A percentile compares a stretch with the other conserved stretches of the same genome.
Evolutionary conservation across 2,113 vertebrate genomes (phyloP).

Genomic region (Oncorhynchus kisutch): DNA sequence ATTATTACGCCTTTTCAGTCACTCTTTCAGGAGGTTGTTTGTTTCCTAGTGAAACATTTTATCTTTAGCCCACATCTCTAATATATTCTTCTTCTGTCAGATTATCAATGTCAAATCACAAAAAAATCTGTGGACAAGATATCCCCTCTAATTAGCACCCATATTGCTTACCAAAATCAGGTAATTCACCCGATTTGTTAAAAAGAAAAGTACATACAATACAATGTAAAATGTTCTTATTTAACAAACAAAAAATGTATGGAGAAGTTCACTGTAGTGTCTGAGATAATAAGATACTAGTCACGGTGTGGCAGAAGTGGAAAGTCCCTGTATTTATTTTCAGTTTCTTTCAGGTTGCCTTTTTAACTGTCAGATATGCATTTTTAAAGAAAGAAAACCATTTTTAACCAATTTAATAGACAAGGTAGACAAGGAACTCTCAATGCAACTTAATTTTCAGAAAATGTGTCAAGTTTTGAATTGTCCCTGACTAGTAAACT

Average conservation of each 20-base stretch:
- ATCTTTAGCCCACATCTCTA: constrained; percentile 16
- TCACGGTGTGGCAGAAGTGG: background rate
- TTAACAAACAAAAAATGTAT: background rate
- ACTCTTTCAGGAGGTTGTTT: constrained; percentile 32
- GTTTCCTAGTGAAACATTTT: constrained; percentile 52
- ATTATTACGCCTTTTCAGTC: constrained; percentile 54
- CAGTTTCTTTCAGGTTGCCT: constrained; percentile 62
- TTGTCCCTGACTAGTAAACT: background rate
- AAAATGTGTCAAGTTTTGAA: background rate
- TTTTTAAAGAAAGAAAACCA: background rate
- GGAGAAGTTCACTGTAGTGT: constrained; percentile 28
- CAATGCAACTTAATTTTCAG: background rate
- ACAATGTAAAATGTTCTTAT: background rate
- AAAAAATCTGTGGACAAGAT: background rate
- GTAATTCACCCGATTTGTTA: background rate
- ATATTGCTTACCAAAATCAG: background rate
- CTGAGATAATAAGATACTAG: constrained; percentile 28
- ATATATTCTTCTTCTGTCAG: constrained; percentile 33
- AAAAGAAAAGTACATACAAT: too few relatives aligned
- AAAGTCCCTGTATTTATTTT: constrained; percentile 58
- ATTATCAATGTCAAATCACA: background rate
- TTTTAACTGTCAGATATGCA: constrained; percentile 37
- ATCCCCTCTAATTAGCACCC: background rate
- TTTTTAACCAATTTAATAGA: background rate
- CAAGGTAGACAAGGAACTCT: background rate